phyloP scores from a whole-genome alignment of 2,113 vertebrate species.

The Meles meles region DNA sequence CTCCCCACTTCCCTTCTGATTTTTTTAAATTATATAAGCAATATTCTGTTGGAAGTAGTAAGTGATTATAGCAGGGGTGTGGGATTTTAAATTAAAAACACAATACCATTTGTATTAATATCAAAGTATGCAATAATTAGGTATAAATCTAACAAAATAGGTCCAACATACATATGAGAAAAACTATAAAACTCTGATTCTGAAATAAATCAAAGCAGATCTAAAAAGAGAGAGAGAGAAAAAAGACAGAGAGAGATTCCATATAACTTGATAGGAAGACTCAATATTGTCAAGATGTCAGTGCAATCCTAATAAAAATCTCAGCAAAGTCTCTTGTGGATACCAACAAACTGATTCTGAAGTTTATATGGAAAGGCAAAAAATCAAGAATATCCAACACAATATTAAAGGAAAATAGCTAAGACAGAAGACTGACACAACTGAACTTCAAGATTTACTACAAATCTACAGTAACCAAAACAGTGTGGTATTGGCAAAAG shows the following conservation, averaged over 20 bases:
- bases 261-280: background rate
- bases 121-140: background rate
- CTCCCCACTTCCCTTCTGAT: background rate
- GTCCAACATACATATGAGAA: background rate
- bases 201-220: background rate
- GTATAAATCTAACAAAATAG: background rate
- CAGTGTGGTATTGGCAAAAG: background rate
- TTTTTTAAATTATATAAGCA: background rate
- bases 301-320: background rate
- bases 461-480: background rate
- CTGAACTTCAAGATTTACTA: background rate
- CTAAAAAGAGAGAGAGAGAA: background rate
- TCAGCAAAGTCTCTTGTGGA: background rate
- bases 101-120: background rate
- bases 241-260: background rate
- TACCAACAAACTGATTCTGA: background rate
- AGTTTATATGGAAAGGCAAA: background rate
- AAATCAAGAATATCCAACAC: background rate
- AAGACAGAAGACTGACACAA: background rate
- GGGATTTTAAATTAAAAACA: constrained; percentile 12
- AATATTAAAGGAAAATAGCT: background rate
- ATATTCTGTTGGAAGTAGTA: background rate
- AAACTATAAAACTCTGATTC: background rate
- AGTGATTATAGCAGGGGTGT: background rate
- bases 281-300: background rate